A percentile compares a stretch with the other conserved stretches of the same genome.
phyloP scores from a whole-genome alignment of 2,113 vertebrate species.

The Oryzias woworae region DNA sequence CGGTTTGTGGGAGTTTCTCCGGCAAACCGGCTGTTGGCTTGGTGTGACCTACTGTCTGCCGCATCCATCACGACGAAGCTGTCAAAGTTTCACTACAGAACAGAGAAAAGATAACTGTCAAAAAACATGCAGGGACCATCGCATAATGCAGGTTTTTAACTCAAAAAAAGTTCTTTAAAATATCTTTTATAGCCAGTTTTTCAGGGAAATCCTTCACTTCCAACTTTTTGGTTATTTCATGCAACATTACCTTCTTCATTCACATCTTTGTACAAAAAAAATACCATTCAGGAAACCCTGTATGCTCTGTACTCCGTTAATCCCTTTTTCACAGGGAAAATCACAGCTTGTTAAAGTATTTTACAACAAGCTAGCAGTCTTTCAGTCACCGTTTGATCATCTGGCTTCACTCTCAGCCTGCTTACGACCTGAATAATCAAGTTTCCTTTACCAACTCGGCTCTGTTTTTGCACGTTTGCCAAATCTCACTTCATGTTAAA shows the following conservation, averaged over 20 bases:
- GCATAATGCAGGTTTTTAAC: too few relatives aligned
- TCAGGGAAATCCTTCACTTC: too few relatives aligned
- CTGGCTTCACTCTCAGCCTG: not conserved
- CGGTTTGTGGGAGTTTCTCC: slow-evolving; percentile 23
- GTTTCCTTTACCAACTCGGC: not conserved
- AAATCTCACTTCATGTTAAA: too few relatives aligned
- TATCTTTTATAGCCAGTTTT: too few relatives aligned
- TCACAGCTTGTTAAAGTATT: slow-evolving; percentile 1
- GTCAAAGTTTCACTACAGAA: slow-evolving; percentile 22
- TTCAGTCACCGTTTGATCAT: not conserved
- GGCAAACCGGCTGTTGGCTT: slow-evolving; percentile 14
- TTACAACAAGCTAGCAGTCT: not conserved
- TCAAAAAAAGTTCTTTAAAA: too few relatives aligned
- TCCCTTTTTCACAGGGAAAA: not conserved
- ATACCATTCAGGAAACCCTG: too few relatives aligned
- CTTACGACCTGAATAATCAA: not conserved
- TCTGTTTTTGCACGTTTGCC: too few relatives aligned
- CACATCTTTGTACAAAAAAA: too few relatives aligned
- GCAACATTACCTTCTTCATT: too few relatives aligned
- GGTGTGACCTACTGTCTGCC: slow-evolving; percentile 13
- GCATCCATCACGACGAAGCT: slow-evolving; percentile 16
- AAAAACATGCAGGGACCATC: too few relatives aligned
- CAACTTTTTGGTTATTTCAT: too few relatives aligned
- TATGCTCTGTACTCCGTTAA: not conserved
- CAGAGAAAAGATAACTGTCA: slow-evolving; percentile 4